Evolutionary conservation across 2,113 vertebrate species (phyloP).

Genomic region (Neogale vison): DNA sequence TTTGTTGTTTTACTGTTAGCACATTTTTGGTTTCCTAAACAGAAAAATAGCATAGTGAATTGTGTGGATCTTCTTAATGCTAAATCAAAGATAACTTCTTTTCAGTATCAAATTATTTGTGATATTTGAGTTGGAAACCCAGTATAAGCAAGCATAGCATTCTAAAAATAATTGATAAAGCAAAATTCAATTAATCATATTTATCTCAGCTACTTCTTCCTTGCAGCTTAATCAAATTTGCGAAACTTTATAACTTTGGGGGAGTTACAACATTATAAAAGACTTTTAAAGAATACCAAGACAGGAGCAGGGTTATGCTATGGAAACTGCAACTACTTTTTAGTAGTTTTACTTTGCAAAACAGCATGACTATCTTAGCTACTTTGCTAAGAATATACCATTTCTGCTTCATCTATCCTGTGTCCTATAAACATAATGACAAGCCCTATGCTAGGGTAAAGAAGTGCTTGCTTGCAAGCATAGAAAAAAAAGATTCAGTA

Average conservation of each 20-base stretch:
- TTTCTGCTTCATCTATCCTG: background rate
- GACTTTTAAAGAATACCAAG: background rate
- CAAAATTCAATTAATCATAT: constrained; percentile 17
- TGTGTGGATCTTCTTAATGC: constrained; percentile 13
- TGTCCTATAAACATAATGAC: background rate
- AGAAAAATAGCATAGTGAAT: background rate
- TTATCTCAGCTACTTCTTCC: background rate
- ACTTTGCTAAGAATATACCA: background rate
- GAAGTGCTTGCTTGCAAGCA: background rate
- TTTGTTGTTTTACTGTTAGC: background rate
- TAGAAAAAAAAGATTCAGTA: background rate
- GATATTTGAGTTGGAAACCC: constrained; percentile 47
- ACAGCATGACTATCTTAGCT: background rate
- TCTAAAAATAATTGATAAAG: constrained; percentile 47
- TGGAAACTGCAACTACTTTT: background rate
- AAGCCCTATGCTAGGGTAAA: background rate
- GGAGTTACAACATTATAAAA: background rate
- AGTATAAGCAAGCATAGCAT: background rate
- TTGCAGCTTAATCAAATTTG: constrained; percentile 36
- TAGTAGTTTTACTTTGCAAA: background rate
- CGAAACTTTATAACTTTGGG: background rate
- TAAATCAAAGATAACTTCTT: constrained; percentile 22
- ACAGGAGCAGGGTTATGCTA: background rate
- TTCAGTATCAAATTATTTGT: constrained; percentile 54
- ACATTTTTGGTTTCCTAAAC: background rate